Percentiles rank a stretch among this genome's conserved stretches.
Conservation (phyloP, 2,113 vertebrate genomes). For the Nanorana parkeri region DNA sequence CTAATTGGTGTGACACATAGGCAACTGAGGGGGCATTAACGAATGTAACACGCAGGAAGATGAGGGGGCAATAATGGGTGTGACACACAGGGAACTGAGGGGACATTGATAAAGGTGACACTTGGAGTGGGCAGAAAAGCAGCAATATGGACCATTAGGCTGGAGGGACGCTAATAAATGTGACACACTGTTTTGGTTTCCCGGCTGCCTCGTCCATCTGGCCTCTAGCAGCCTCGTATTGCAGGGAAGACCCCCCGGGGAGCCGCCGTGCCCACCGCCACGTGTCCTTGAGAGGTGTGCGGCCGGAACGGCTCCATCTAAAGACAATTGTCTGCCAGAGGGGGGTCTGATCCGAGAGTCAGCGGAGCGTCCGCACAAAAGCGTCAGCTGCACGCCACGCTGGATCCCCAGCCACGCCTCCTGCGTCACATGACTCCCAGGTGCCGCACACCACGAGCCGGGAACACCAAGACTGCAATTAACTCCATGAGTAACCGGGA, state of each 20-base stretch:
- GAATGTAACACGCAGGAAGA: neutral
- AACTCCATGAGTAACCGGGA: conserved; percentile 1
- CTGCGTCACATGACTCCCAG: conserved; percentile 5
- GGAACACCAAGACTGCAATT: conserved; percentile 15
- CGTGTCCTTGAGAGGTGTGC: too few relatives aligned
- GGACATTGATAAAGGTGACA: too few relatives aligned
- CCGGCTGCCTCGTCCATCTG: too few relatives aligned
- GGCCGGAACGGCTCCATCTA: neutral
- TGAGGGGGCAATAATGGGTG: neutral
- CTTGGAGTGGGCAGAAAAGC: too few relatives aligned
- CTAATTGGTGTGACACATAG: neutral
- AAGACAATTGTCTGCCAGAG: neutral
- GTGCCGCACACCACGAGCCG: neutral
- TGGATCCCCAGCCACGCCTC: neutral
- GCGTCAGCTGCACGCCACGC: neutral
- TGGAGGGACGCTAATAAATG: too few relatives aligned
- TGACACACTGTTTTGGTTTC: too few relatives aligned
- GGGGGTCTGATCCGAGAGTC: neutral
- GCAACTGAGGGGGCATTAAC: neutral
- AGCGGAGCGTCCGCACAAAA: neutral
- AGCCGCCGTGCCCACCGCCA: too few relatives aligned
- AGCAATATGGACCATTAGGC: too few relatives aligned
- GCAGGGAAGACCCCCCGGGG: too few relatives aligned
- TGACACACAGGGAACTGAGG: too few relatives aligned
- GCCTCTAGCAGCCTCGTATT: too few relatives aligned